Base-by-base conservation (phyloP, 2,113 vertebrate species). In the Cardinalis cardinalis region DNA sequence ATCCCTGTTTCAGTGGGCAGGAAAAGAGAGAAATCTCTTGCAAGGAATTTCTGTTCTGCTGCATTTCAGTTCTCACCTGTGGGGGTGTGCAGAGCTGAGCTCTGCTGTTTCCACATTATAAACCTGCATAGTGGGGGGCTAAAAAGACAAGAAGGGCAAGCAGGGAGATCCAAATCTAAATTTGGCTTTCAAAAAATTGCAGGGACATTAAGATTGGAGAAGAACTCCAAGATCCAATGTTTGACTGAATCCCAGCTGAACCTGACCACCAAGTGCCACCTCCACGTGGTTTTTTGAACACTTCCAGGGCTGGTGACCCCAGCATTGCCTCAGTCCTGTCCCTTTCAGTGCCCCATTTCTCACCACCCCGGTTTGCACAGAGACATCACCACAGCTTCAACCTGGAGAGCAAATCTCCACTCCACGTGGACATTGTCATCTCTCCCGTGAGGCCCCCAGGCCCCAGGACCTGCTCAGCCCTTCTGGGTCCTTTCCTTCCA, bases 341-440 rank as follows among this genome's bases (percentile, higher is more conserved):
- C 32, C 28, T 28, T 11, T 20, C 38, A 25, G 60, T 4, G 38
- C 15, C 44, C 64, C 4, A 0, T n/a, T 70, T 55, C 63, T 85
- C 60, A 61, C 8, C 36, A 1, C 21, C 25, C 44, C 23, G 15
- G 20, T 72, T 63, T 63, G 31, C 44, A 43, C 10, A 34, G 53
- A 34, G 53, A 7, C 8, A 16, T 31, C 14, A 51, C 5, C 64
- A 51, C 40, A 82, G 55, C 41, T 55, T 56, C 53, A 34, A 8
- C 32, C n/a, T n/a, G n/a, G n/a, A 14, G 5, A 20, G 52, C 53
- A 60, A 29, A 68, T 6, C 43, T 15, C 8, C 8, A 3, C 38
- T 28, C 10, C 68, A 17, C 2, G 0, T 0, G 6, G 49, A 7
- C n/a, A n/a, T 1, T 28, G 48, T 31, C 20, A 20, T 29, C 25